A percentile compares a stretch with the other conserved stretches of the same genome.
Conservation (phyloP, 2,797 vertebrate genomes). For the Smutsia gigantea region DNA sequence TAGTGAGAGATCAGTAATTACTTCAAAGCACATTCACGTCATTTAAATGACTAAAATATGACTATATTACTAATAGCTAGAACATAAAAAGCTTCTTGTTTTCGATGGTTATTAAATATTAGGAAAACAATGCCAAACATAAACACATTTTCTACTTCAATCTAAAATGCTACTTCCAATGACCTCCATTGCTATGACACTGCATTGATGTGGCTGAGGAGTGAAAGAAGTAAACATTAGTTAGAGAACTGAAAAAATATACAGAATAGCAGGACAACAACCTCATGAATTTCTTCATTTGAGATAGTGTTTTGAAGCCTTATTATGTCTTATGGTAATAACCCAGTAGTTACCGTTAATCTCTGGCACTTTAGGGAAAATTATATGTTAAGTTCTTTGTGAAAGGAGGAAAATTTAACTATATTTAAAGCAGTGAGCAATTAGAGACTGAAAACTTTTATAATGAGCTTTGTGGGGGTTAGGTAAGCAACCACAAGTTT, state of each 20-base stretch:
- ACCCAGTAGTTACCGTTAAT: neutral
- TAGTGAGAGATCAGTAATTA: neutral
- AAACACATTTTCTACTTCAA: neutral
- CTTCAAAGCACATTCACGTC: neutral
- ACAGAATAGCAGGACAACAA: neutral
- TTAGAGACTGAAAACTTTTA: neutral
- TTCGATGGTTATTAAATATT: neutral
- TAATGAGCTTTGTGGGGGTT: neutral
- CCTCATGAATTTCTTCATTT: neutral
- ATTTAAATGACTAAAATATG: conserved; percentile 8
- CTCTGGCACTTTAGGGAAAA: neutral
- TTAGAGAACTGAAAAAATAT: neutral
- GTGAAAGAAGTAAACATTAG: neutral
- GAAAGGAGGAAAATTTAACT: neutral
- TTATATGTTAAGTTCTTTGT: neutral
- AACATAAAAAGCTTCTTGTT: neutral
- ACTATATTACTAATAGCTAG: neutral
- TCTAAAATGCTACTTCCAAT: neutral
- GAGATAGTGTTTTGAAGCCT: neutral
- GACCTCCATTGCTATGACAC: neutral
- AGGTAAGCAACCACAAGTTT: neutral
- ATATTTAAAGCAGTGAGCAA: conserved; percentile 19
- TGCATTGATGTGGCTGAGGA: conserved; percentile 5
- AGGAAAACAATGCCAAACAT: neutral
- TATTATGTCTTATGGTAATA: neutral